Conservation (phyloP, 1,140 invertebrate genomes). For the Pseudoatta argentina region DNA sequence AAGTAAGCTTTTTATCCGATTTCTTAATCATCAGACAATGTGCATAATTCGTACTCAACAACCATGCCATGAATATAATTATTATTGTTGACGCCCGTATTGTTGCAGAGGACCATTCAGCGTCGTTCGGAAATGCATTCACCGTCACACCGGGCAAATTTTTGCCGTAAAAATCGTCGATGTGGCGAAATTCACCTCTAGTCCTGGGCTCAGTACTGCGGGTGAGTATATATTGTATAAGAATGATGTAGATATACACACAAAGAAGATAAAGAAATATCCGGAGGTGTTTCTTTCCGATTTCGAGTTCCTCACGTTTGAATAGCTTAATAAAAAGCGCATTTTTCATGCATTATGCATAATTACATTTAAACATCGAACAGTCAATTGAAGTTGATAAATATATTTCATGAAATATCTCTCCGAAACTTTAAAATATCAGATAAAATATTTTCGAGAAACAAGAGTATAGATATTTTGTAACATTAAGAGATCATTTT, state of each 20-base stretch:
- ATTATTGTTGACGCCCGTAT: constrained; percentile 50
- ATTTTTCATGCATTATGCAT: background rate
- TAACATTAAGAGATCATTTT: background rate
- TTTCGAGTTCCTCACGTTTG: background rate
- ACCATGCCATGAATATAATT: constrained; percentile 23
- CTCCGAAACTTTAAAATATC: background rate
- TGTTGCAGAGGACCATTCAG: constrained; percentile 98
- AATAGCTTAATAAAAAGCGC: background rate
- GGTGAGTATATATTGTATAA: constrained; percentile 88
- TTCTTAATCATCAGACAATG: background rate
- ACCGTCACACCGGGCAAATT: constrained; percentile 97
- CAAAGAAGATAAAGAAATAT: background rate
- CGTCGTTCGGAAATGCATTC: constrained; percentile 97
- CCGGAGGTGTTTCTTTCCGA: background rate
- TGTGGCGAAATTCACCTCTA: constrained; percentile 98
- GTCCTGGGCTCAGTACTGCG: constrained; percentile 97
- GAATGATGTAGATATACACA: background rate
- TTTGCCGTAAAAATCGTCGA: constrained; percentile 99
- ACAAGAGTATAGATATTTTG: background rate
- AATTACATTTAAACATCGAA: background rate
- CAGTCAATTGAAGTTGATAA: background rate
- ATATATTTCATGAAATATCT: background rate
- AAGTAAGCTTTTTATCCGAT: background rate
- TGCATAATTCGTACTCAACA: background rate
- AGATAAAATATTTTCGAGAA: background rate